Percentiles rank a stretch among this genome's conserved stretches.
Conservation (phyloP, 2,797 vertebrate genomes). For the Allobates femoralis region DNA sequence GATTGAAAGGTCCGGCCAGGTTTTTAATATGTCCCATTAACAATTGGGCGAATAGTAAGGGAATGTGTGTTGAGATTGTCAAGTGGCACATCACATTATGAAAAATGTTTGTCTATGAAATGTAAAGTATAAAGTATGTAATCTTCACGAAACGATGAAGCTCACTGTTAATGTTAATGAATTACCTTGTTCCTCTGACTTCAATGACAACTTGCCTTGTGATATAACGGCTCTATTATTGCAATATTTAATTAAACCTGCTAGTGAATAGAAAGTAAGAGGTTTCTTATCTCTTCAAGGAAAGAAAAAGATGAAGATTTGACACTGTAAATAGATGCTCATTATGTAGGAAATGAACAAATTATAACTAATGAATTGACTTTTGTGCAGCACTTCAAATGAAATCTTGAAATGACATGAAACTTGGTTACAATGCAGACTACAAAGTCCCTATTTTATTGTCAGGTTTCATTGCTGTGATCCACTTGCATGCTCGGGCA, state of each 20-base stretch:
- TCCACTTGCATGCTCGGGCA: not conserved
- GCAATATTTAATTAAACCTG: not conserved
- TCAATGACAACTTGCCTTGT: not conserved
- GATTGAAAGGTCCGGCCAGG: no score
- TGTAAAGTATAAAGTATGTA: no score
- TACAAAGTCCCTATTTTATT: not conserved
- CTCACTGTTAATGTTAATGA: not conserved
- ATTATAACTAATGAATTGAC: not conserved
- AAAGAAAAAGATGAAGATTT: not conserved
- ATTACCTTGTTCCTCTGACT: not conserved
- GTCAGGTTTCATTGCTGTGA: not conserved
- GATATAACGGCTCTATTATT: not conserved
- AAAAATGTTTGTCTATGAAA: not conserved
- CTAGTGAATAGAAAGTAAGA: not conserved
- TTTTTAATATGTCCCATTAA: not conserved
- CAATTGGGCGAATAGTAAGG: no score
- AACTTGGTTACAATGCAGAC: not conserved
- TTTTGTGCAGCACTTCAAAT: no score
- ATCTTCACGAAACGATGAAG: no score
- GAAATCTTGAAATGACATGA: not conserved
- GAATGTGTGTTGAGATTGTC: no score
- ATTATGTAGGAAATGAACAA: not conserved
- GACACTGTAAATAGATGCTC: not conserved
- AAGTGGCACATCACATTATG: no score
- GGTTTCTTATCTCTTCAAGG: not conserved